phyloP scores from a whole-genome alignment of 2,888 invertebrate species.

The Alentia gelatinosa region DNA sequence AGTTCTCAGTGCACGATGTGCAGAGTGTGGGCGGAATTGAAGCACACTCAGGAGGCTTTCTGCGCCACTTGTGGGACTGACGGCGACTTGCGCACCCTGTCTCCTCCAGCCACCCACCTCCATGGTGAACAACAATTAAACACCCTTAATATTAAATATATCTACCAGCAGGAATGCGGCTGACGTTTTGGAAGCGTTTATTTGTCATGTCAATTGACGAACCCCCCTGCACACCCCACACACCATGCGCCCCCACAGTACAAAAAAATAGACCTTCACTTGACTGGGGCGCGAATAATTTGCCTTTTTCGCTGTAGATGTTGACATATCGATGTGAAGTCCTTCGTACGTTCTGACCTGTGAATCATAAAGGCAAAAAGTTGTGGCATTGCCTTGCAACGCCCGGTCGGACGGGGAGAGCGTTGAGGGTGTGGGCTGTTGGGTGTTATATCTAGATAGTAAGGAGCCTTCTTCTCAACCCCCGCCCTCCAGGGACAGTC shows the following conservation, averaged over 20 bases:
- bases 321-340: constrained; percentile 39
- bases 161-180: neutral
- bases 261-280: neutral
- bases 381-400: neutral
- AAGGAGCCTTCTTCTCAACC: neutral
- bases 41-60: neutral
- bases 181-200: neutral
- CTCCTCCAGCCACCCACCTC: neutral
- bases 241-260: no score
- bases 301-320: neutral
- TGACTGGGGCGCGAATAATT: neutral
- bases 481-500: no score
- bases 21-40: neutral
- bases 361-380: constrained; percentile 40
- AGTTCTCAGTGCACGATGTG: neutral
- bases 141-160: neutral
- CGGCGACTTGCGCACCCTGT: neutral
- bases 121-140: neutral
- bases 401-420: neutral
- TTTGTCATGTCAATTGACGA: neutral
- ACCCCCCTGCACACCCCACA: no score
- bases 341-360: constrained; percentile 25
- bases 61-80: neutral
- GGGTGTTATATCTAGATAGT: neutral
- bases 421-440: neutral